Conservation (phyloP, 2,113 vertebrate species). For the Hymenochirus boettgeri region DNA sequence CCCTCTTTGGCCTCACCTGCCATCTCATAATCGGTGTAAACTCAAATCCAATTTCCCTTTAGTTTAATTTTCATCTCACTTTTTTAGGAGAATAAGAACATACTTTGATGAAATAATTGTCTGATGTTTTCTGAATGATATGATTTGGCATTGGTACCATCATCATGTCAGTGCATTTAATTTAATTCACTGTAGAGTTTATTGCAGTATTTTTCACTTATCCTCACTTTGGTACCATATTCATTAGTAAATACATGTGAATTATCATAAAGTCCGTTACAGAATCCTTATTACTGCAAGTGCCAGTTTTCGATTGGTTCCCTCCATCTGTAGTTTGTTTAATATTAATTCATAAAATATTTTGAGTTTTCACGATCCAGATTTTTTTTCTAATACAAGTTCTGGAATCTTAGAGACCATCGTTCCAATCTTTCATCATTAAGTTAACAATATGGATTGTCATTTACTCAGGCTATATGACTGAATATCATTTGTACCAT, state of each 20-base stretch:
- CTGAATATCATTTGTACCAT: slow-evolving; percentile 44
- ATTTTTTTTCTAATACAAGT: slow-evolving; percentile 43
- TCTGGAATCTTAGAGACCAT: slow-evolving; percentile 54
- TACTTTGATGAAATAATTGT: slow-evolving; percentile 11
- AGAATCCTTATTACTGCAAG: slow-evolving; percentile 49
- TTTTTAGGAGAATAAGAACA: slow-evolving; percentile 25
- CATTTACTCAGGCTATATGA: neutral
- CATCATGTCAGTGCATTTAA: slow-evolving; percentile 51
- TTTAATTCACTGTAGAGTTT: slow-evolving; percentile 18
- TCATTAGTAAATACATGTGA: slow-evolving; percentile 44
- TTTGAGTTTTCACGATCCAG: slow-evolving; percentile 55
- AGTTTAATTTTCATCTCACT: slow-evolving; percentile 48
- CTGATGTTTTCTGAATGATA: slow-evolving; percentile 53
- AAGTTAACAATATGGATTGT: slow-evolving; percentile 54
- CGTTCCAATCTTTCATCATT: slow-evolving; percentile 43
- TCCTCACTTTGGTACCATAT: slow-evolving; percentile 45
- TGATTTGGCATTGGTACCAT: slow-evolving; percentile 44
- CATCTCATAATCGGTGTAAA: slow-evolving; percentile 46
- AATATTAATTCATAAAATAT: slow-evolving; percentile 48
- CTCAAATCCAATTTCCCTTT: slow-evolving; percentile 49
- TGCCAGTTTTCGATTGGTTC: slow-evolving; percentile 52
- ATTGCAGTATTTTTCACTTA: slow-evolving; percentile 48
- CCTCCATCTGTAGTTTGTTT: slow-evolving; percentile 63
- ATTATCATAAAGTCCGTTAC: slow-evolving; percentile 60
- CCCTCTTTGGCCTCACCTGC: slow-evolving; percentile 55